Evolutionary conservation across 2,888 invertebrate species (phyloP).

Genomic region (Schrankia costaestrigalis): DNA sequence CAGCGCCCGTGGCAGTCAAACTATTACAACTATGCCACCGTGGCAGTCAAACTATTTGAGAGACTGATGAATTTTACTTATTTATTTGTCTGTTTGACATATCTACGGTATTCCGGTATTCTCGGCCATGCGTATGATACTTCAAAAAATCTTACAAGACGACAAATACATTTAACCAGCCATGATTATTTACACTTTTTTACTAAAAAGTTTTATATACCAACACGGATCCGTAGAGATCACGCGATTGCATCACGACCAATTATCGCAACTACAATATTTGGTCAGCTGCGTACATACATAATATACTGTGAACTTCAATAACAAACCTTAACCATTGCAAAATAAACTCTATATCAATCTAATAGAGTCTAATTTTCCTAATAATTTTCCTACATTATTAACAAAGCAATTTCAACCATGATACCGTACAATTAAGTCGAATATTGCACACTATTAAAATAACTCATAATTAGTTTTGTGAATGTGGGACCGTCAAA

Average conservation of each 20-base stretch:
- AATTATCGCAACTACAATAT: constrained; percentile 79
- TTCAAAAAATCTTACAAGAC: background rate
- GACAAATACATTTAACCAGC: background rate
- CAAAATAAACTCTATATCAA: constrained; percentile 22
- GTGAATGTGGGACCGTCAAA: constrained; percentile 58
- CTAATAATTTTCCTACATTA: constrained; percentile 4
- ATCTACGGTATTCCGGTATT: no score
- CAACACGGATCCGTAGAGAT: constrained; percentile 48
- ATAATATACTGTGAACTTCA: constrained; percentile 47
- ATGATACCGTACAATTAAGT: constrained; percentile 38
- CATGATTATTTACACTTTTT: constrained; percentile 17
- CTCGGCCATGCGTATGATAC: no score
- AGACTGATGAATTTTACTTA: no score
- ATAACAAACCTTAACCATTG: constrained; percentile 17
- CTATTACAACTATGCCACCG: no score
- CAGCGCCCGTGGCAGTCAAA: no score
- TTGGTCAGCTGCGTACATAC: constrained; percentile 76
- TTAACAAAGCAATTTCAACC: constrained; percentile 40
- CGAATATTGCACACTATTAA: constrained; percentile 25
- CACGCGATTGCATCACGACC: constrained; percentile 77
- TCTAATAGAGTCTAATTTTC: constrained; percentile 25
- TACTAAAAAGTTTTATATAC: constrained; percentile 24
- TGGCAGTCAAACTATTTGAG: no score
- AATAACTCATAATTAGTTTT: constrained; percentile 35
- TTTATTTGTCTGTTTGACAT: no score